Conservation (phyloP, 2,797 vertebrate genomes). For the Eidolon dupreanum region DNA sequence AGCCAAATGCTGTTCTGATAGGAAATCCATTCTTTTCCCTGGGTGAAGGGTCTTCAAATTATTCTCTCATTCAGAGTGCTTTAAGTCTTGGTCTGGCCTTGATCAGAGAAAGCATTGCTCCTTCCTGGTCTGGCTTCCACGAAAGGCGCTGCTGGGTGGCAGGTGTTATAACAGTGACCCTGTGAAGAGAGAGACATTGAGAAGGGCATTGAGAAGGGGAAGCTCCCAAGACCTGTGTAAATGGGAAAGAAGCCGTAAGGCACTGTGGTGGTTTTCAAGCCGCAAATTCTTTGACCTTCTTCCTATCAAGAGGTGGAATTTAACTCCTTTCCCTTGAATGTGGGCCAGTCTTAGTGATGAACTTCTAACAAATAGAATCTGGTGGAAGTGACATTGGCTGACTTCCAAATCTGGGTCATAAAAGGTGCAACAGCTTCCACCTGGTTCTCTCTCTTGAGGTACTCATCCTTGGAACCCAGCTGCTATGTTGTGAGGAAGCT, state of each 20-base stretch:
- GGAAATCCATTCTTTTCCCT: background rate
- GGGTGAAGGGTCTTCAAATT: background rate
- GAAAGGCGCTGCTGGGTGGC: background rate
- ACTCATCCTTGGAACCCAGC: constrained; percentile 2
- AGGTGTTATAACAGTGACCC: background rate
- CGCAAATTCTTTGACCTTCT: constrained; percentile 13
- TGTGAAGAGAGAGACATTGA: background rate
- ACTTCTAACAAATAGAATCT: constrained; percentile 13
- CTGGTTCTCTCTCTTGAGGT: background rate
- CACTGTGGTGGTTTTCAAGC: background rate
- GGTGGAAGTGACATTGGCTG: background rate
- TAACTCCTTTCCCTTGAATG: background rate
- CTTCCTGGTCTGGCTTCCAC: background rate
- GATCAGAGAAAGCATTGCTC: background rate
- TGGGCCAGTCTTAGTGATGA: background rate
- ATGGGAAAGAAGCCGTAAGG: background rate
- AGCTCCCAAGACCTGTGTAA: background rate
- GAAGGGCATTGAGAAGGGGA: background rate
- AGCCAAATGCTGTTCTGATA: background rate
- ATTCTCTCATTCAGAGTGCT: background rate
- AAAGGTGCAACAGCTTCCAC: background rate
- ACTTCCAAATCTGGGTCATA: constrained; percentile 9
- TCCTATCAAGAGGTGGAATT: background rate
- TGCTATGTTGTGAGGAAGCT: background rate
- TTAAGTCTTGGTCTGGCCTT: background rate